phyloP scores from a whole-genome alignment of 1,140 invertebrate species.

The Gonioctena quinquepunctata region DNA sequence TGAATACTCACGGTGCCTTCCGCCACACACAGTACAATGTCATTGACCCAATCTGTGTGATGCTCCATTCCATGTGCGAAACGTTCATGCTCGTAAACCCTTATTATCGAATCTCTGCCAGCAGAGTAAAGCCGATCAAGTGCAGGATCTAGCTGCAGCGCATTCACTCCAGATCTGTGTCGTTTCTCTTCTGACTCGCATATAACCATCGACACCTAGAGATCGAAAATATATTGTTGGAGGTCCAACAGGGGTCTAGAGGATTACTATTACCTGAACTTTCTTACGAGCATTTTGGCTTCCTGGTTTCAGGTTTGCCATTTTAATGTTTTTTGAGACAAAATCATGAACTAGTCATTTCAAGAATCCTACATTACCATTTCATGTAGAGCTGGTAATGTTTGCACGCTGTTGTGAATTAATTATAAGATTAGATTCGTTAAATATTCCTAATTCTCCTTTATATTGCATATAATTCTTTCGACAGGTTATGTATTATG shows the following conservation, averaged over 20 bases:
- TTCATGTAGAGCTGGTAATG: too few species aligned
- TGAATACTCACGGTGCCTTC: slow-evolving; percentile 82
- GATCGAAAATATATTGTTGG: background rate
- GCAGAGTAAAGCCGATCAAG: slow-evolving; percentile 93
- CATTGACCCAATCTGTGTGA: slow-evolving; percentile 99
- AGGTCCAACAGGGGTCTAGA: background rate
- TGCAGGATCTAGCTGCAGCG: slow-evolving; percentile 88
- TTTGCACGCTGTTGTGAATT: too few species aligned
- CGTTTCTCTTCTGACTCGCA: slow-evolving; percentile 92
- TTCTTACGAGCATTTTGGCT: slow-evolving; percentile 66
- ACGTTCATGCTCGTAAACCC: slow-evolving; percentile 92
- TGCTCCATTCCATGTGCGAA: slow-evolving; percentile 97
- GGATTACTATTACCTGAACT: slow-evolving; percentile 62
- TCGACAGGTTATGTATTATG: too few species aligned
- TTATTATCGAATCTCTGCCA: slow-evolving; percentile 96
- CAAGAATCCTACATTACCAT: too few species aligned
- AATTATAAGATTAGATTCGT: too few species aligned
- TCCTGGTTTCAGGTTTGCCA: slow-evolving; percentile 44
- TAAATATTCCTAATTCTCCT: too few species aligned
- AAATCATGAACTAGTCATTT: too few species aligned
- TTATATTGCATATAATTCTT: too few species aligned
- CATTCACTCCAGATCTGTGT: slow-evolving; percentile 95
- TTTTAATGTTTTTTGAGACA: too few species aligned
- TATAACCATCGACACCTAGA: slow-evolving; percentile 96
- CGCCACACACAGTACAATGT: slow-evolving; percentile 97